These are phyloP conservation scores for Daktulosphaira vitifoliae DNA, from an alignment of 1,140 invertebrate genomes.

Conservation along the genomic window DNA sequence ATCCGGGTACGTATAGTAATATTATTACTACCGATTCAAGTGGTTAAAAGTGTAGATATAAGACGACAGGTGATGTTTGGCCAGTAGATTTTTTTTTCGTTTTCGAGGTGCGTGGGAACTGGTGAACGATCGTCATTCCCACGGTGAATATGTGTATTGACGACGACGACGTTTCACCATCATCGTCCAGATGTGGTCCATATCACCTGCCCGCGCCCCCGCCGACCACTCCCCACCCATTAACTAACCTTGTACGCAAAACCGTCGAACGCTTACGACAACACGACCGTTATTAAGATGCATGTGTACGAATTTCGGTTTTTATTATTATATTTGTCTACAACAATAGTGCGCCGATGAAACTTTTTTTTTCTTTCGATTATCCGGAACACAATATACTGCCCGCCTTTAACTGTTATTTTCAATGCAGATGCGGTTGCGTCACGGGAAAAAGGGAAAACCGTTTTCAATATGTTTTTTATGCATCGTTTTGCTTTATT, in stretches of 20 bases:
- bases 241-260: background rate
- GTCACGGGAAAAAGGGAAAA: background rate
- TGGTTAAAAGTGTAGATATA: conserved; percentile 22
- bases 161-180: conserved; percentile 28
- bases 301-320: conserved; percentile 3
- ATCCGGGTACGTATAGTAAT: background rate
- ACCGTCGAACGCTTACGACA: background rate
- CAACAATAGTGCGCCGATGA: background rate
- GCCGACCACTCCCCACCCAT: background rate
- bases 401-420: background rate
- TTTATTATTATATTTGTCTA: conserved; percentile 1
- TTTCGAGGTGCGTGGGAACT: conserved; percentile 31
- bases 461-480: too few relatives aligned
- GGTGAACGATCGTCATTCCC: conserved; percentile 33
- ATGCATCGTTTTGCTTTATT: too few relatives aligned
- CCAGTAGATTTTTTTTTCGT: conserved; percentile 23
- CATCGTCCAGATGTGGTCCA: conserved; percentile 34
- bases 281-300: conserved; percentile 1
- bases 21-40: conserved; percentile 23
- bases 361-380: too few relatives aligned
- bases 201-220: conserved; percentile 13
- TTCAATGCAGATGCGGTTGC: background rate
- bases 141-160: conserved; percentile 7
- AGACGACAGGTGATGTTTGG: conserved; percentile 32
- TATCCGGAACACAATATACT: too few relatives aligned